These are phyloP conservation scores for Drosophila orosa DNA, from an alignment of 1,140 invertebrate species.

Conservation along the genomic window DNA sequence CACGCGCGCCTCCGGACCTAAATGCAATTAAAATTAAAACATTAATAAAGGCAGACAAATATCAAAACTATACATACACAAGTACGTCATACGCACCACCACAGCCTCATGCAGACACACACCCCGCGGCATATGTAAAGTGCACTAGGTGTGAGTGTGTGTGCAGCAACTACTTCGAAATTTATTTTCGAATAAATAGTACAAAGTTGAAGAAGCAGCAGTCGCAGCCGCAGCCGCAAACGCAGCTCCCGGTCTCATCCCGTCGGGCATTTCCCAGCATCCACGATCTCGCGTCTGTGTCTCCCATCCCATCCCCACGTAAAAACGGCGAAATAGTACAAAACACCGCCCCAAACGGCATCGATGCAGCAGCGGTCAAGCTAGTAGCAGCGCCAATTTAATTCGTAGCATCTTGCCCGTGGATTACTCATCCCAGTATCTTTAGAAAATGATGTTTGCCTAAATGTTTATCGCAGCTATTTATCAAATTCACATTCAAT, in stretches of 20 bases:
- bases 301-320: constrained; percentile 46
- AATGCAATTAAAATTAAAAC: constrained; percentile 82
- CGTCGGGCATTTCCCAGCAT: constrained; percentile 24
- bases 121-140: constrained; percentile 53
- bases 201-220: constrained; percentile 79
- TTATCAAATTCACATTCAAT: constrained; percentile 13
- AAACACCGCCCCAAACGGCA: constrained; percentile 47
- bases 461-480: constrained; percentile 3
- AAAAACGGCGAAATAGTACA: constrained; percentile 69
- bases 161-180: constrained; percentile 77
- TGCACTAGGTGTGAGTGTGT: constrained; percentile 61
- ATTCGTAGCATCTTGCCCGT: background rate
- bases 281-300: constrained; percentile 5
- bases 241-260: constrained; percentile 54
- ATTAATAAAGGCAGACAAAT: constrained; percentile 79
- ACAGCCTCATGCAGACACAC: constrained; percentile 12
- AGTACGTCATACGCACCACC: constrained; percentile 28
- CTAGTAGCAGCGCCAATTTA: constrained; percentile 14
- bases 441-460: constrained; percentile 13
- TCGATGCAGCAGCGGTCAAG: constrained; percentile 33
- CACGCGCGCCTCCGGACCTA: constrained; percentile 72
- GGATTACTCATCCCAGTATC: background rate
- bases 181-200: constrained; percentile 82
- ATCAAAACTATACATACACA: constrained; percentile 52
- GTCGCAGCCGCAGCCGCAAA: constrained; percentile 31